Percentiles rank a stretch among this genome's conserved stretches.
These are phyloP conservation scores for Uloborus diversus DNA, from an alignment of 1,140 invertebrate genomes.

Conservation along the genomic window DNA sequence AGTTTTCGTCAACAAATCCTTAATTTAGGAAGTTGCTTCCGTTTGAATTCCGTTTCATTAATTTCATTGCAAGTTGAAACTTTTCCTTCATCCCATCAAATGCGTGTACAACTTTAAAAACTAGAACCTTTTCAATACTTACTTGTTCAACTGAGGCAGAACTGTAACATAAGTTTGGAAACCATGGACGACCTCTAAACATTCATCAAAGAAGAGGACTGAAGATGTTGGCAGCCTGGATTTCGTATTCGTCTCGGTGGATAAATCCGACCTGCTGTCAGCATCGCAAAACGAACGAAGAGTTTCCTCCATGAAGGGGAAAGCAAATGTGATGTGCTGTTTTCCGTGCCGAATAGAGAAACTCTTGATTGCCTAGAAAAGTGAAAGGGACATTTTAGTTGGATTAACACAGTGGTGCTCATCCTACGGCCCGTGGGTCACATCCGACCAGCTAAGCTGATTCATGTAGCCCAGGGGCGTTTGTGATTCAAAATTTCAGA, in stretches of 20 bases:
- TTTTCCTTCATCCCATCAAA: background rate
- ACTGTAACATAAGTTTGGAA: conserved; percentile 60
- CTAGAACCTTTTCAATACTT: background rate
- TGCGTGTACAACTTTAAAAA: background rate
- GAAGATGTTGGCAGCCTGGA: conserved; percentile 1
- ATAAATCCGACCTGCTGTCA: background rate
- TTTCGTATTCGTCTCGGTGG: background rate
- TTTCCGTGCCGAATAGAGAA: conserved; percentile 59
- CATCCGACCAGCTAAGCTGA: no score
- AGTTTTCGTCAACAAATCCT: no score
- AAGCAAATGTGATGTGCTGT: conserved; percentile 60
- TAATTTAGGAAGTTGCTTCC: no score
- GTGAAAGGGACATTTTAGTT: background rate
- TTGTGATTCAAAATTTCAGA: no score
- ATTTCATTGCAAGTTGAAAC: background rate
- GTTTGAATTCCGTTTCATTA: no score
- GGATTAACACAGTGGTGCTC: no score
- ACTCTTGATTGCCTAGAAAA: conserved; percentile 59
- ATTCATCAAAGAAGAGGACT: conserved; percentile 59
- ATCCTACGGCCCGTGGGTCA: no score
- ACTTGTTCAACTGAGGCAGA: conserved; percentile 58
- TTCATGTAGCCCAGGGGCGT: no score
- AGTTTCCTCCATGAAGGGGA: conserved; percentile 60
- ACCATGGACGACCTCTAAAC: conserved; percentile 59
- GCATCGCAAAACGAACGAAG: conserved; percentile 53